phyloP scores from a whole-genome alignment of 2,888 invertebrate species.

The Acleris literana region DNA sequence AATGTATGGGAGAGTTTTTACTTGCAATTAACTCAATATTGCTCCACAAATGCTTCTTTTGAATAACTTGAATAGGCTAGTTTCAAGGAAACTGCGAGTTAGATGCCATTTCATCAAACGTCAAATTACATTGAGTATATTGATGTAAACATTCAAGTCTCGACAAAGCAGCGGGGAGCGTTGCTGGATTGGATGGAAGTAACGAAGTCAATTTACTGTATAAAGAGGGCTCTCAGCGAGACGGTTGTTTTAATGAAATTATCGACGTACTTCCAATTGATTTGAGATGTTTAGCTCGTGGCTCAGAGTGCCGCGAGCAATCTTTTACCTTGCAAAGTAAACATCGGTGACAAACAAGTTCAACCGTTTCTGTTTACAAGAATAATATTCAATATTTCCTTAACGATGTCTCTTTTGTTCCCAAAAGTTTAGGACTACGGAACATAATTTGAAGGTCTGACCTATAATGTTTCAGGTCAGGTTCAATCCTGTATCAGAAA shows the following conservation, averaged over 20 bases:
- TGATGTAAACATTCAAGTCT: conserved; percentile 39
- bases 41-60: neutral
- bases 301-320: conserved; percentile 12
- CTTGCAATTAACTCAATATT: neutral
- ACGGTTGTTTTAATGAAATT: conserved; percentile 46
- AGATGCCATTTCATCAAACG: too few species aligned
- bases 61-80: neutral
- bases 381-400: too few species aligned
- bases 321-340: conserved; percentile 3
- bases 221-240: conserved; percentile 33
- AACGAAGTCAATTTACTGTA: conserved; percentile 43
- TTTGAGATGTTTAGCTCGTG: conserved; percentile 28
- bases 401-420: too few species aligned
- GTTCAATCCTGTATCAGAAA: too few species aligned
- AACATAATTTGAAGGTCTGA: too few species aligned
- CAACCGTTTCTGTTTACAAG: neutral
- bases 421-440: too few species aligned
- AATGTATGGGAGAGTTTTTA: neutral
- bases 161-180: conserved; percentile 35
- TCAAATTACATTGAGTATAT: neutral
- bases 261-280: conserved; percentile 44
- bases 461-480: too few species aligned
- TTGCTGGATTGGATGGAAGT: conserved; percentile 44
- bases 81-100: too few species aligned
- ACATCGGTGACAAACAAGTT: neutral